Conservation (phyloP, 2,888 invertebrate genomes). For the Ormyrus thymus region DNA sequence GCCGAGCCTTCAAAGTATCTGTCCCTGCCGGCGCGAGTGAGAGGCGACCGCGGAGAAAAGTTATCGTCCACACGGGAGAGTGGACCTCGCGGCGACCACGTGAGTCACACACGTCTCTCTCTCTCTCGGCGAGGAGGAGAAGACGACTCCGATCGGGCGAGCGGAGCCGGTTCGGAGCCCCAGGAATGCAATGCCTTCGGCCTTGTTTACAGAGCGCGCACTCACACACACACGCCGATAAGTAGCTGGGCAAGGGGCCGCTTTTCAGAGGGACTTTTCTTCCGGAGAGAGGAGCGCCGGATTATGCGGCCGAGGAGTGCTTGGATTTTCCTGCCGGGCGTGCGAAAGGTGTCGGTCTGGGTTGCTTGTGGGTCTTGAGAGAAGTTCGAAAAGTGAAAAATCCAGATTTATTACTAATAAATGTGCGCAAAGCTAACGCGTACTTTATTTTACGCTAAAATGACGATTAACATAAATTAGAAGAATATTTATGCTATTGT, state of each 20-base stretch:
- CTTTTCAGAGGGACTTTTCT: conserved; percentile 16
- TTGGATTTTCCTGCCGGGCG: not conserved
- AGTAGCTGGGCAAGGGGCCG: not conserved
- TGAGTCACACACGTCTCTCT: conserved; percentile 45
- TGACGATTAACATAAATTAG: too few relatives aligned
- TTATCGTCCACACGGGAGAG: conserved; percentile 21
- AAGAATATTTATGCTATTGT: too few relatives aligned
- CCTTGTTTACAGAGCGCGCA: conserved; percentile 54
- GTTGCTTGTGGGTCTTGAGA: too few relatives aligned
- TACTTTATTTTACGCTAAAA: too few relatives aligned
- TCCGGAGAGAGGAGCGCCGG: conserved; percentile 13
- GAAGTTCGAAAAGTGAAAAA: too few relatives aligned
- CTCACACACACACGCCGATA: too few relatives aligned
- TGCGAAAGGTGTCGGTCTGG: not conserved
- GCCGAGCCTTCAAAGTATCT: not conserved
- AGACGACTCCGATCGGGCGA: conserved; percentile 28
- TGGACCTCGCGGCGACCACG: conserved; percentile 37
- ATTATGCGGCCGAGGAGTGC: not conserved
- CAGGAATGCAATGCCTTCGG: conserved; percentile 55
- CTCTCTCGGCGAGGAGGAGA: conserved; percentile 26
- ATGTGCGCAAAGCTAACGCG: too few relatives aligned
- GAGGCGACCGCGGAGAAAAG: conserved; percentile 21
- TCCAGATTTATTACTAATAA: too few relatives aligned
- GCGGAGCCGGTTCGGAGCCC: conserved; percentile 52
- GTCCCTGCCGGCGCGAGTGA: not conserved